Percentiles rank a stretch among this genome's conserved stretches.
Evolutionary conservation across 1,140 invertebrate genomes (phyloP).

Genomic region (Heliconius himera): DNA sequence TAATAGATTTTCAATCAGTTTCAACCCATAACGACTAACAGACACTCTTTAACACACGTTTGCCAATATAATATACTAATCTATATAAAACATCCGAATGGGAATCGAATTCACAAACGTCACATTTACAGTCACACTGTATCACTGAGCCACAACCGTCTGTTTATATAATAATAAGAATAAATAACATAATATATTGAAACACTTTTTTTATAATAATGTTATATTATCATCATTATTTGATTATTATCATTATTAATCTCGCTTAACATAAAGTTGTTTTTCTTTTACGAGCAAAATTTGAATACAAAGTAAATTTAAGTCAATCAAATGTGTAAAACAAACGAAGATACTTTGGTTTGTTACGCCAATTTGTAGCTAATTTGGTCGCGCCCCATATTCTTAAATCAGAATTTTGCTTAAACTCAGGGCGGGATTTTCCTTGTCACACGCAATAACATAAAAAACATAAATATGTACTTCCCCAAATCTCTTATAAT

Average conservation of each 20-base stretch:
- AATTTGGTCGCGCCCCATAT: neutral
- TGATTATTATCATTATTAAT: neutral
- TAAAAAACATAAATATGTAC: neutral
- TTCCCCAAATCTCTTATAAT: conserved; percentile 16
- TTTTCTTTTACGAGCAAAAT: neutral
- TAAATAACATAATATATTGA: neutral
- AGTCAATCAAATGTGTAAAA: conserved; percentile 8
- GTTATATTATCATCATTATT: neutral
- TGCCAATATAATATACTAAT: too few species aligned
- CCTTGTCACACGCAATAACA: neutral
- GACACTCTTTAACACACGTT: too few species aligned
- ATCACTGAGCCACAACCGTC: too few species aligned
- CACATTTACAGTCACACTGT: too few species aligned
- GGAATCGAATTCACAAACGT: too few species aligned
- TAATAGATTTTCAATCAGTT: too few species aligned
- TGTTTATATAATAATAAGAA: neutral
- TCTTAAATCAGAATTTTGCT: neutral
- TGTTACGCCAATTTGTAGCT: neutral
- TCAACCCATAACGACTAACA: too few species aligned
- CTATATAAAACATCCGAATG: too few species aligned
- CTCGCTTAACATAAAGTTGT: neutral
- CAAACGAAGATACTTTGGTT: neutral
- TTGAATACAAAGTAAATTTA: neutral
- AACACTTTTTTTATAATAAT: neutral
- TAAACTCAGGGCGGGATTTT: neutral